Percentiles rank a stretch among this genome's conserved stretches.
Evolutionary conservation across 2,113 vertebrate species (phyloP).

Genomic region (Regulus satrapa): DNA sequence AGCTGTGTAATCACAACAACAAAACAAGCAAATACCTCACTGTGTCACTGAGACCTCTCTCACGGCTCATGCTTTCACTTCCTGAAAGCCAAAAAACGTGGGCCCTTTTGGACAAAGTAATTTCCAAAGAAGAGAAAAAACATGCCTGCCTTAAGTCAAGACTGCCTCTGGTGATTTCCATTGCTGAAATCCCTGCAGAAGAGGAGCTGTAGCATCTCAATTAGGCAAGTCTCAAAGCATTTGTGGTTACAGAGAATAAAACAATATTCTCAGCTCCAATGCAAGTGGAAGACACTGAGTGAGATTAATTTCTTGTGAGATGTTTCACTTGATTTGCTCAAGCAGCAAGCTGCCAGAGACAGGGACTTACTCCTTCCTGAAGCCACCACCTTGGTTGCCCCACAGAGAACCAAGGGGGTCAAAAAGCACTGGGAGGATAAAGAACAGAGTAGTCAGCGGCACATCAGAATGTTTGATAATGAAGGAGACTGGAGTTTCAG

Average conservation of each 20-base stretch:
- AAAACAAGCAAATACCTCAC: background rate
- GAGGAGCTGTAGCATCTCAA: background rate
- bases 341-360: background rate
- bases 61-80: background rate
- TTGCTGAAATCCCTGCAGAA: background rate
- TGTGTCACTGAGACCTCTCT: background rate
- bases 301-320: background rate
- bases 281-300: background rate
- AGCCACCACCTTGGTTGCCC: background rate
- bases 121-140: background rate
- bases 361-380: background rate
- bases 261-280: background rate
- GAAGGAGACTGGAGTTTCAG: background rate
- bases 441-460: background rate
- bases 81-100: background rate
- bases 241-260: background rate
- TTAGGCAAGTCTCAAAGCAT: background rate
- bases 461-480: background rate
- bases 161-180: background rate
- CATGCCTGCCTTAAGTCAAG: background rate
- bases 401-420: background rate
- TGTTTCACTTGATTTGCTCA: background rate
- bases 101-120: background rate
- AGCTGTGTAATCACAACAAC: background rate
- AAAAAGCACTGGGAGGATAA: background rate